Base-by-base conservation (phyloP, 2,113 vertebrate genomes). In the Otis tarda region DNA sequence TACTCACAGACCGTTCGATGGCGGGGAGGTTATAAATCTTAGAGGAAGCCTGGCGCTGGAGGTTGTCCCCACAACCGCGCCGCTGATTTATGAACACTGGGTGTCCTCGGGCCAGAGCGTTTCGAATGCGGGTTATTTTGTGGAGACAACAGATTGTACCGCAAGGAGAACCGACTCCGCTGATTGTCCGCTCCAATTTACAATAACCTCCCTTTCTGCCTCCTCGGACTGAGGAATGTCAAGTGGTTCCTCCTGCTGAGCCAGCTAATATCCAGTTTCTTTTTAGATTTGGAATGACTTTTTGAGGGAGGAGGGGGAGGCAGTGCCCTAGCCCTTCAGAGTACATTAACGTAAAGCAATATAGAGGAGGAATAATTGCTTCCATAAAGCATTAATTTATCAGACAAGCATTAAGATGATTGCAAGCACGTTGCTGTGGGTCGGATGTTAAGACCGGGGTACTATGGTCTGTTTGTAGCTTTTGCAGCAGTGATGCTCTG, bases 231-330 rank as follows among this genome's bases (percentile, higher is more conserved):
- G 61, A 83, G 74, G 90, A 96, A 92, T 89, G 92, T 75, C 80
- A 68, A 96, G 86, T 89, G 94, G 82, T 89, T 94, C 89, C 80
- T 91, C 94, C 89, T 83, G 89, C 88, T 96, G 92, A 89, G 86
- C 73, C 77, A 87, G 89, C 73, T 27, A 52, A 87, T 94, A 91
- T 79, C 91, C 45, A 70, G 64, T 81, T 93, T 79, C 90, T 92
- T 75, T 79, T 91, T 13, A 20, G 39, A 71, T 14, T 91, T 80
- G 73, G 53, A 89, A 57, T 57, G 43, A 53, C n/a, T 77, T 27
- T 56, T n/a, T 67, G 35, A 68, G 69, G 86, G 65, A 85, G 65
- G 74, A 76, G 69, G n/a, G 64, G 49, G 45, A 47, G 0, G 5
- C 23, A 49, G 61, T 0, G 4, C 65, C 18, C 28, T 47, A 64